A percentile compares a stretch with the other conserved stretches of the same genome.
These are phyloP conservation scores for Hesperia comma DNA, from an alignment of 2,888 invertebrate species.

Conservation along the genomic window DNA sequence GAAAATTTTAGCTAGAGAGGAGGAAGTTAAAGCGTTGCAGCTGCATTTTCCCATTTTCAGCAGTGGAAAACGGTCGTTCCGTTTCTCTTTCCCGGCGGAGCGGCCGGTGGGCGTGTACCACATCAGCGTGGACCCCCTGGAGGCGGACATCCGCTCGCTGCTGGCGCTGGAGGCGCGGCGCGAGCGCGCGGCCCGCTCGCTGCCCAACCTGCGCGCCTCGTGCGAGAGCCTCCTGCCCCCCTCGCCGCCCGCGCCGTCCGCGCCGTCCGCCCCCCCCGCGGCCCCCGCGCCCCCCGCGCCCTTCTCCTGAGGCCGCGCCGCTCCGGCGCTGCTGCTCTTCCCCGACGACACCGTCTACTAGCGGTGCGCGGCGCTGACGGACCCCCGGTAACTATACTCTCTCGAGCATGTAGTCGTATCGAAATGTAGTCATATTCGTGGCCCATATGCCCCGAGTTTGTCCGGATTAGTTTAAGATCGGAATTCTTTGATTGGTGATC, in stretches of 20 bases:
- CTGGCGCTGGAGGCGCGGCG: constrained; percentile 78
- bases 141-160: constrained; percentile 72
- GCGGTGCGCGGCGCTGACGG: constrained; percentile 40
- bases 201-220: constrained; percentile 89
- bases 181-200: constrained; percentile 77
- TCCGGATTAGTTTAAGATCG: no score
- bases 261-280: constrained; percentile 39
- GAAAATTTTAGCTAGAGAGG: no score
- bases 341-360: constrained; percentile 76
- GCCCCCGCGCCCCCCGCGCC: constrained; percentile 39
- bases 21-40: no score
- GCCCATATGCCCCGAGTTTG: no score
- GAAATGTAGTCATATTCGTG: no score
- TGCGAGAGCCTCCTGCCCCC: constrained; percentile 84
- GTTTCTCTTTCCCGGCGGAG: constrained; percentile 21
- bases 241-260: constrained; percentile 44
- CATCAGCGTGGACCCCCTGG: constrained; percentile 77
- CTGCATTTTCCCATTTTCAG: no score
- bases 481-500: no score
- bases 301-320: constrained; percentile 48
- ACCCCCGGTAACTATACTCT: not conserved
- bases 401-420: no score
- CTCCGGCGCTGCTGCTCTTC: constrained; percentile 59
- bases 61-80: constrained; percentile 8
- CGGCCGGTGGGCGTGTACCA: constrained; percentile 72